phyloP scores from a whole-genome alignment of 1,140 invertebrate genomes.

The Chlorops oryzae region DNA sequence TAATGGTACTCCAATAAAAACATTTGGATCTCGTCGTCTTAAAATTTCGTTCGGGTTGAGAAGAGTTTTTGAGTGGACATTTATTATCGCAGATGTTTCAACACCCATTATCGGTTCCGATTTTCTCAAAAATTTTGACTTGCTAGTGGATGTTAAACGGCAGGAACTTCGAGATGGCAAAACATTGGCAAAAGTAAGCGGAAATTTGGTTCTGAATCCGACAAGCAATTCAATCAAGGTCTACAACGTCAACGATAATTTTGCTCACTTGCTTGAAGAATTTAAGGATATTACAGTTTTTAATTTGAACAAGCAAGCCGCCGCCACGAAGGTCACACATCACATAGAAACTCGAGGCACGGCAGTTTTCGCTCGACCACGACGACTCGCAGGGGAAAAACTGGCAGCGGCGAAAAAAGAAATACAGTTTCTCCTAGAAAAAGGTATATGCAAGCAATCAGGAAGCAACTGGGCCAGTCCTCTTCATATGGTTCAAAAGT shows the following conservation, averaged over 20 bases:
- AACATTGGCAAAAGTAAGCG: no score
- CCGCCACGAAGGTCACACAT: no score
- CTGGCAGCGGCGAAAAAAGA: constrained; percentile 24
- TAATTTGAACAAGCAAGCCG: no score
- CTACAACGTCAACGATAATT: no score
- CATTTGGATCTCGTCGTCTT: constrained; percentile 31
- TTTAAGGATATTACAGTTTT: no score
- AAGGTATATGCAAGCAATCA: constrained; percentile 38
- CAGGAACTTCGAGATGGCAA: constrained; percentile 28
- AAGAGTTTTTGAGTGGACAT: constrained; percentile 34
- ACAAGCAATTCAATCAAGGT: no score
- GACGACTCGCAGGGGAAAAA: constrained; percentile 40
- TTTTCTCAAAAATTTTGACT: constrained; percentile 31
- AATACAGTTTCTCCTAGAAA: constrained; percentile 30
- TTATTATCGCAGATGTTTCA: constrained; percentile 40
- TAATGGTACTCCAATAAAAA: constrained; percentile 23
- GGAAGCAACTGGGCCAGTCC: constrained; percentile 48
- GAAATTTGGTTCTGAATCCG: no score
- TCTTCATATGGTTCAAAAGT: constrained; percentile 47
- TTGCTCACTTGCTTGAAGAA: no score
- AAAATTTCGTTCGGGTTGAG: constrained; percentile 30
- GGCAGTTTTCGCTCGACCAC: constrained; percentile 29
- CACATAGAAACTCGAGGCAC: no score
- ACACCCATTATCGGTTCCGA: constrained; percentile 46
- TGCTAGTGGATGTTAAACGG: constrained; percentile 38